Conservation (phyloP, 2,888 invertebrate species). For the Balanococcus diminutus region DNA sequence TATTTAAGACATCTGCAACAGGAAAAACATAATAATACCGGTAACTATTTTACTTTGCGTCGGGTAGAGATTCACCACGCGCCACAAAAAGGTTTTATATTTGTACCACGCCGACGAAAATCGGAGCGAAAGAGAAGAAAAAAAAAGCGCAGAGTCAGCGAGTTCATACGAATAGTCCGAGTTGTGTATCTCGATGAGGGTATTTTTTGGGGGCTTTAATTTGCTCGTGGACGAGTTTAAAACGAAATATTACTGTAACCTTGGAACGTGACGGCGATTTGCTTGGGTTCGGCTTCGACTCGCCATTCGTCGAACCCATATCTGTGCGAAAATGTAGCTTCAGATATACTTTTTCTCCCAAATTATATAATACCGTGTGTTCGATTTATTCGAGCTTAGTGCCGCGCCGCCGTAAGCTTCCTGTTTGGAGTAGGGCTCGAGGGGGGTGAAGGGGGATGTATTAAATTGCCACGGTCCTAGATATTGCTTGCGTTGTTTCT, state of each 20-base stretch:
- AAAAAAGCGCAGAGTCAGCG: constrained; percentile 11
- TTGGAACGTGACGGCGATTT: constrained; percentile 13
- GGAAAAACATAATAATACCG: constrained; percentile 38
- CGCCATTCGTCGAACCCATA: neutral
- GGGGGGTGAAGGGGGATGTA: too few species aligned
- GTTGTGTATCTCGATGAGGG: neutral
- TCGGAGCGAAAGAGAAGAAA: neutral
- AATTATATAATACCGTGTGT: constrained; percentile 11
- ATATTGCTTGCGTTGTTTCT: neutral
- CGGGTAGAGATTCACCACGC: neutral
- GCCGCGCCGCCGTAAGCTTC: neutral
- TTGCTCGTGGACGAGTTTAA: neutral
- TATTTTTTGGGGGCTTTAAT: constrained; percentile 4
- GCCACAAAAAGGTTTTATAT: neutral
- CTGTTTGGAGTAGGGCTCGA: neutral
- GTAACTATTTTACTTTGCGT: constrained; percentile 20
- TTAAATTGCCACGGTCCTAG: neutral
- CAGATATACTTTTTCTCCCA: neutral
- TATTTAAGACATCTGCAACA: constrained; percentile 44
- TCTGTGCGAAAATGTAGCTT: neutral
- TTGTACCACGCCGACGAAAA: too few species aligned
- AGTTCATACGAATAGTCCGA: too few species aligned
- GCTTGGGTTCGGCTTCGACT: neutral
- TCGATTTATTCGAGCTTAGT: constrained; percentile 5
- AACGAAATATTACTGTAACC: constrained; percentile 2